phyloP scores from a whole-genome alignment of 2,797 vertebrate species.

The Synanceia verrucosa region DNA sequence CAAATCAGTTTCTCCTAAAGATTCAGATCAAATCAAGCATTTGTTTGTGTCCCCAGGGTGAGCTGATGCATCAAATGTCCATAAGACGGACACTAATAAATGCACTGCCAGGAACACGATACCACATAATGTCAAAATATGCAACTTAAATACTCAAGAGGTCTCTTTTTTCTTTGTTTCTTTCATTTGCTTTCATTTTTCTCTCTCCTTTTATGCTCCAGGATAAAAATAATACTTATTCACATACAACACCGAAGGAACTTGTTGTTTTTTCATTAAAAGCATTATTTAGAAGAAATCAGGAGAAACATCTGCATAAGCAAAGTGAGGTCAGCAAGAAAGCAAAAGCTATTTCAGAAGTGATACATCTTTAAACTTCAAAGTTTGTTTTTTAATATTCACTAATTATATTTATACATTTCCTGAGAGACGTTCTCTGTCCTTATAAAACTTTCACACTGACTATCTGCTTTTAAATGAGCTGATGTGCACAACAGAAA shows the following conservation, averaged over 20 bases:
- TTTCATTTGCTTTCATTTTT: not conserved
- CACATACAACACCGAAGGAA: not conserved
- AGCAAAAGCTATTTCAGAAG: not conserved
- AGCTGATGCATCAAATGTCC: not conserved
- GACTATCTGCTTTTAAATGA: slow-evolving; percentile 4
- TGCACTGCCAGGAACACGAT: not conserved
- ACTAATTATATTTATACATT: slow-evolving; percentile 10
- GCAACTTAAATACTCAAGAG: not conserved
- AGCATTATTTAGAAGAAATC: slow-evolving; percentile 1
- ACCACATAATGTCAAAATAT: not conserved
- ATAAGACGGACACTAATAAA: not conserved
- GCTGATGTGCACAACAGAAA: not conserved
- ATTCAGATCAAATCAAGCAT: not conserved
- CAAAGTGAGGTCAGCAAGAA: slow-evolving; percentile 13
- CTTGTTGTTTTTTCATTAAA: slow-evolving; percentile 1
- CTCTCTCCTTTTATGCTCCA: not conserved
- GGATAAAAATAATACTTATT: not conserved
- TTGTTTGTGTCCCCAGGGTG: not conserved
- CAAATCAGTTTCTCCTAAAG: not conserved
- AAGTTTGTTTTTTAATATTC: not conserved
- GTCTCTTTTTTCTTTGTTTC: not conserved
- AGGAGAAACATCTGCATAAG: not conserved
- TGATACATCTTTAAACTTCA: slow-evolving; percentile 21
- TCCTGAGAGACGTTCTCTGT: slow-evolving; percentile 1
- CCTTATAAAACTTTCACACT: slow-evolving; percentile 20